phyloP scores from a whole-genome alignment of 2,113 vertebrate genomes.

The Chamaetylas fuelleborni region DNA sequence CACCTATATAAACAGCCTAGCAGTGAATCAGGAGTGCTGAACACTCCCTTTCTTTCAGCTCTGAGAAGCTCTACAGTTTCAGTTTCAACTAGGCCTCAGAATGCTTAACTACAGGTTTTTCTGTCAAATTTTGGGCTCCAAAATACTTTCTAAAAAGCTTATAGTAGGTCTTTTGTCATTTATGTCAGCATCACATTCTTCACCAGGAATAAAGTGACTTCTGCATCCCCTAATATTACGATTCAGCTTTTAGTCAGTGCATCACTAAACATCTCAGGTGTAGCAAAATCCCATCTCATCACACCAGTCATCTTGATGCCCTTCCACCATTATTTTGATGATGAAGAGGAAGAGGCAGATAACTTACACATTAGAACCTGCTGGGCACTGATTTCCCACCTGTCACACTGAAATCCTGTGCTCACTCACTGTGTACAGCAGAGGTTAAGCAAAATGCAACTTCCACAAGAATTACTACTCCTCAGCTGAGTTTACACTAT shows the following conservation, averaged over 20 bases:
- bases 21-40: background rate
- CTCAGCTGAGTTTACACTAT: background rate
- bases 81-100: background rate
- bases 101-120: background rate
- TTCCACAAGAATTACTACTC: background rate
- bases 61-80: background rate
- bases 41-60: background rate
- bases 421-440: background rate
- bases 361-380: background rate
- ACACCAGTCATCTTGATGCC: background rate
- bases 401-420: background rate
- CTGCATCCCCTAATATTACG: background rate
- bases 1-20: background rate
- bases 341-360: background rate
- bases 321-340: background rate
- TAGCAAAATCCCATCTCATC: background rate
- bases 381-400: background rate
- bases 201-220: background rate
- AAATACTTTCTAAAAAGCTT: background rate
- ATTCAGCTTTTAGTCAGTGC: background rate
- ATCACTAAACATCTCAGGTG: background rate
- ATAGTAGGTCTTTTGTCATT: background rate
- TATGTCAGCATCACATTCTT: background rate
- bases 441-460: background rate
- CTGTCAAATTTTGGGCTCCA: background rate